These are phyloP conservation scores for Carposina sasakii DNA, from an alignment of 1,140 invertebrate species.

Conservation along the genomic window DNA sequence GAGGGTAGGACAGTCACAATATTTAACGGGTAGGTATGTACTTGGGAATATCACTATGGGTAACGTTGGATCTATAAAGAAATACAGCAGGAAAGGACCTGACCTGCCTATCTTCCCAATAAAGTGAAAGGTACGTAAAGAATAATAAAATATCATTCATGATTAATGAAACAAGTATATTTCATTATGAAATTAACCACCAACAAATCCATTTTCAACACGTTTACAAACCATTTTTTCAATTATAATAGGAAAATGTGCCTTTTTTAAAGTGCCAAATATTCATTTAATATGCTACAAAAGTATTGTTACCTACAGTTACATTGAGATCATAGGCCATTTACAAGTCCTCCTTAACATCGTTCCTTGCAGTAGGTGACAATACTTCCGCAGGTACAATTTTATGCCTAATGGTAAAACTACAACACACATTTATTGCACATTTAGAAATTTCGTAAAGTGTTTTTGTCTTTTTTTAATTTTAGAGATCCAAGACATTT, in stretches of 20 bases:
- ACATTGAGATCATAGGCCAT: constrained; percentile 61
- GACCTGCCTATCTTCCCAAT: constrained; percentile 6
- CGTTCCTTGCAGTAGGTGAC: constrained; percentile 38
- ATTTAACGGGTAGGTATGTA: no score
- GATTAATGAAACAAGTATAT: constrained; percentile 74
- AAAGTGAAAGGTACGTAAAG: neutral
- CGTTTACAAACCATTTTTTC: constrained; percentile 66
- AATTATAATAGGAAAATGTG: constrained; percentile 70
- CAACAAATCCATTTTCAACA: constrained; percentile 74
- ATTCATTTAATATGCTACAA: constrained; percentile 55
- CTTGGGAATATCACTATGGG: no score
- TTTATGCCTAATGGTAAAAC: constrained; percentile 71
- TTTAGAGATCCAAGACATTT: constrained; percentile 72
- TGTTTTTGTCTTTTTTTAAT: constrained; percentile 69
- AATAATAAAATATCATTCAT: constrained; percentile 44
- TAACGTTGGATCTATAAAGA: no score
- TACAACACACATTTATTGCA: constrained; percentile 75
- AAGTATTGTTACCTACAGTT: constrained; percentile 47
- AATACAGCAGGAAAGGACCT: no score
- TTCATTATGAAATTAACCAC: constrained; percentile 74
- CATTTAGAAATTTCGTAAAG: constrained; percentile 73
- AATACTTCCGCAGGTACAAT: constrained; percentile 54
- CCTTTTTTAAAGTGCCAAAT: constrained; percentile 71
- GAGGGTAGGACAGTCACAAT: no score
- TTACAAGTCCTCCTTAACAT: no score